Evolutionary conservation across 2,113 vertebrate species (phyloP), one percentile per base, ranked within the genome.

Genomic region (Propithecus coquereli): DNA sequence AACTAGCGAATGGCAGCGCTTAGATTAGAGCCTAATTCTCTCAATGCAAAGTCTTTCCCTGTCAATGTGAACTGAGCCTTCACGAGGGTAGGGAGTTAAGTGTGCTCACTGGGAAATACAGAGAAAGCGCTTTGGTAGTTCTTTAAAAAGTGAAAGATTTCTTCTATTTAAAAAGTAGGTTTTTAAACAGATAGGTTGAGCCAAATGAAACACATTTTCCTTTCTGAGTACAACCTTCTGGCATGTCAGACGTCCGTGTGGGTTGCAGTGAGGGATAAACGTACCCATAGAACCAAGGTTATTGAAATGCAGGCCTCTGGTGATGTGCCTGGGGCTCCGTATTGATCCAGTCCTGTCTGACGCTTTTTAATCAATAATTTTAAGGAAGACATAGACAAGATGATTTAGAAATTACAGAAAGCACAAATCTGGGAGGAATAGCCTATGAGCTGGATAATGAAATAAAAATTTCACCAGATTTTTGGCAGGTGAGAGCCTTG

Each of bases 171-270:
- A 91, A 88, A 76, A 73, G 47, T 43, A 65, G 66, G 63, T 54
- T 92, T 96, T 95, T 71, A 74, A 92, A 88, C 43, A 66, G 71
- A 79, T 43, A 76, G 37, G 10, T 81, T 9, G 50, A 80, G 30
- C 34, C 63, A 86, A 83, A 89, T 70, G 68, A 82, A 96, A 76
- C 37, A 52, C n/a, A 30, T 86, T 92, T 91, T 79, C 20, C 74
- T 95, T 87, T 83, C 40, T 70, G 61, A 83, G 20, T 23, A 45
- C 23, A 90, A 23, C 4, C 17, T 16, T 91, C 77, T 91, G 73
- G 82, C 63, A 17, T 68, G 14, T 50, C 50, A 88, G 52, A 73
- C 17, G 18, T 59, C n/a, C 47, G 5, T n/a, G 66, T 61, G 73
- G 43, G 23, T 18, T 66, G 32, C 30, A 32, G 79, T 47, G 52